Conservation (phyloP, 92 coral and sea anemone genomes). For the Epizoanthus rinbou region DNA sequence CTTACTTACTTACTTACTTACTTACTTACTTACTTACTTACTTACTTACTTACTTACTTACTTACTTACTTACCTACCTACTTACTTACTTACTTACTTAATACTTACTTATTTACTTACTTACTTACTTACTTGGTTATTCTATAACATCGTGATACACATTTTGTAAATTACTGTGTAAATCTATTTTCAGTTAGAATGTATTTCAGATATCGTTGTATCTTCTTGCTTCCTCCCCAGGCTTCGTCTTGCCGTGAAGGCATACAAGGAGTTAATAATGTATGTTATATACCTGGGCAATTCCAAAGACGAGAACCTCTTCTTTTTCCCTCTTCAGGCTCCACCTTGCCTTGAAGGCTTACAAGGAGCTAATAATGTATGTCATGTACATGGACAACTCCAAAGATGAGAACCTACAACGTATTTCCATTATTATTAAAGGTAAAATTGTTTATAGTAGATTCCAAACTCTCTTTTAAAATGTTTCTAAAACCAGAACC, state of each 20-base stretch:
- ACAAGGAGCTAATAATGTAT: conserved; percentile 90
- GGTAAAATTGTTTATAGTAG: conserved; percentile 55
- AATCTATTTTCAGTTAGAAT: not conserved
- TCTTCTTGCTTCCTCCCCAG: conserved; percentile 38
- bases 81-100: too few relatives aligned
- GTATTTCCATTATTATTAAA: conserved; percentile 89
- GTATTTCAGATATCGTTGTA: not conserved
- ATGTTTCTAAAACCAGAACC: not conserved
- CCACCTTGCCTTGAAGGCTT: conserved; percentile 93
- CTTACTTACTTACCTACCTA: too few relatives aligned
- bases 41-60: too few relatives aligned
- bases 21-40: too few relatives aligned
- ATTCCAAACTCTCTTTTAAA: not conserved
- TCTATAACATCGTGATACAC: too few relatives aligned
- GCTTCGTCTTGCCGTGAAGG: conserved; percentile 93
- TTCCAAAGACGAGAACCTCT: conserved; percentile 63
- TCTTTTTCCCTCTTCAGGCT: conserved; percentile 56
- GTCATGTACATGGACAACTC: conserved; percentile 75
- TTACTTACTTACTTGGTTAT: too few relatives aligned
- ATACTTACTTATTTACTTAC: too few relatives aligned
- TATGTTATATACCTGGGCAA: conserved; percentile 73
- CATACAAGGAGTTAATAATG: conserved; percentile 90
- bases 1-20: too few relatives aligned
- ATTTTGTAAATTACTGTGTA: not conserved
- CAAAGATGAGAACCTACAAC: conserved; percentile 61